phyloP scores from a whole-genome alignment of 2,113 vertebrate genomes.

The Zosterops japonicus region DNA sequence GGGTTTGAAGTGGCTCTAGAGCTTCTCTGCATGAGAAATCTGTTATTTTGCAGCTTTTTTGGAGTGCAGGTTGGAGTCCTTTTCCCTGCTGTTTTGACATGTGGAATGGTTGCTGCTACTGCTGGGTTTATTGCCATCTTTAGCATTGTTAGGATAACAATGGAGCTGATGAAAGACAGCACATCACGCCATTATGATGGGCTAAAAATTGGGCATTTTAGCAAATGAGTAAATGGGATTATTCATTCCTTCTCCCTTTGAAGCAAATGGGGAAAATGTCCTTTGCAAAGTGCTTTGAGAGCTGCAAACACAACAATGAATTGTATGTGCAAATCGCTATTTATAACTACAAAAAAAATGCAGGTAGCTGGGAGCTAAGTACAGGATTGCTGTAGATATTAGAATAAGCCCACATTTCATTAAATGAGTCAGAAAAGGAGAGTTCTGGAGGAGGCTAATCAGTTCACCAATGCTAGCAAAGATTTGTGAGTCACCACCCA shows the following conservation, averaged over 20 bases:
- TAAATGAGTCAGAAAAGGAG: not conserved
- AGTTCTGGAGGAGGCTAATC: not conserved
- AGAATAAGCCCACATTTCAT: not conserved
- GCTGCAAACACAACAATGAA: not conserved
- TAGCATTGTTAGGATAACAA: not conserved
- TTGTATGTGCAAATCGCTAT: not conserved
- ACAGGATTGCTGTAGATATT: not conserved
- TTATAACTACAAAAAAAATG: not conserved
- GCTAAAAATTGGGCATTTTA: conserved; percentile 3
- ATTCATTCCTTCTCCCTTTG: not conserved
- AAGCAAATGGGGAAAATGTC: not conserved
- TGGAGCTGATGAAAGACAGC: not conserved
- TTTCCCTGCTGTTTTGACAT: not conserved
- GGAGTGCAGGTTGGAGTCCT: not conserved
- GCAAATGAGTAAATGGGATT: not conserved
- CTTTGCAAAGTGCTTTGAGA: not conserved
- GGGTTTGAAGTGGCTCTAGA: not conserved
- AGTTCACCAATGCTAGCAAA: not conserved
- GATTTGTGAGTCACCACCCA: not conserved
- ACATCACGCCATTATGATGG: not conserved
- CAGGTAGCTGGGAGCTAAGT: not conserved
- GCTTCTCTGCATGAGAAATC: not conserved
- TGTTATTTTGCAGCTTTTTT: not conserved
- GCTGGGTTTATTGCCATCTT: not conserved
- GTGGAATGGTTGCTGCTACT: not conserved